These are phyloP conservation scores for Lepus oiostolus DNA, from an alignment of 2,797 vertebrate species.

Conservation along the genomic window DNA sequence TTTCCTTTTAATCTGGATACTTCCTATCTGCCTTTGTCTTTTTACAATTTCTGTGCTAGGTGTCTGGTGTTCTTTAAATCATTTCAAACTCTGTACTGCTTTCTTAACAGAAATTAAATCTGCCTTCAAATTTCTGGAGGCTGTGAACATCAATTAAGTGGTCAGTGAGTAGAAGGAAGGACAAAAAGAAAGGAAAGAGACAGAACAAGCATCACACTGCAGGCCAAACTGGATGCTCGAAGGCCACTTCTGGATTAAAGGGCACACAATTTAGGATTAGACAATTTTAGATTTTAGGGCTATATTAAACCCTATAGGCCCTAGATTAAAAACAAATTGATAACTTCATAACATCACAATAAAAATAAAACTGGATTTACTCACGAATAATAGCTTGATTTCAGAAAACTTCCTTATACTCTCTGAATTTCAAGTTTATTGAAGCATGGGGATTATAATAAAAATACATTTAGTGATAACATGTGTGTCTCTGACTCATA, in stretches of 20 bases:
- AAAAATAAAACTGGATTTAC: constrained; percentile 32
- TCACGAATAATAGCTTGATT: constrained; percentile 52
- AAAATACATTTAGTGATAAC: neutral
- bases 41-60: constrained; percentile 27
- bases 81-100: constrained; percentile 6
- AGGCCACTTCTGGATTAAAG: neutral
- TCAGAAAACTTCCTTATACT: constrained; percentile 10
- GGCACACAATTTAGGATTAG: neutral
- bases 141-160: constrained; percentile 43
- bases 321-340: constrained; percentile 17
- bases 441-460: neutral
- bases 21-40: constrained; percentile 27
- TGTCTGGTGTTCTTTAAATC: neutral
- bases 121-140: constrained; percentile 2
- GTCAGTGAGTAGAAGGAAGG: neutral
- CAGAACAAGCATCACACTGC: constrained; percentile 4
- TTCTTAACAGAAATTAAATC: constrained; percentile 51
- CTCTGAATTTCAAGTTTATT: constrained; percentile 49
- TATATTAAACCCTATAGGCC: neutral
- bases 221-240: neutral
- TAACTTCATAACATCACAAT: constrained; percentile 28
- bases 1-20: neutral
- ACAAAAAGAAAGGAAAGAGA: neutral
- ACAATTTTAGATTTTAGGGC: neutral
- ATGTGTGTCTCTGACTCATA: neutral